These are phyloP conservation scores for Ictalurus punctatus DNA, from an alignment of 2,113 vertebrate species.

Conservation along the genomic window DNA sequence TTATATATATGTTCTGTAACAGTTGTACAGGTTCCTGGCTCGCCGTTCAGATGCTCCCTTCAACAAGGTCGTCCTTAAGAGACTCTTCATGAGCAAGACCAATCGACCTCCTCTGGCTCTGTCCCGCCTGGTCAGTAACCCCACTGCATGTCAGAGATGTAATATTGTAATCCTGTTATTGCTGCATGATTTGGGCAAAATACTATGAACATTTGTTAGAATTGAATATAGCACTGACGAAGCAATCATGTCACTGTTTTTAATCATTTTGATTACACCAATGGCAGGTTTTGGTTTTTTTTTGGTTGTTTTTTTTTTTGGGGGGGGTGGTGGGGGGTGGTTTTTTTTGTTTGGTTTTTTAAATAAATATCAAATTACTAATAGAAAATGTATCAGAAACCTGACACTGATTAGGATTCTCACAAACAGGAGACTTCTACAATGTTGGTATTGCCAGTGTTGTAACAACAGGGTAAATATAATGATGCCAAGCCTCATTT, in stretches of 20 bases:
- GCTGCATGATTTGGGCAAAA: background rate
- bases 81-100: constrained; percentile 89
- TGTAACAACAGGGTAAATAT: background rate
- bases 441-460: background rate
- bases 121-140: constrained; percentile 81
- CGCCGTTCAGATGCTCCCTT: constrained; percentile 85
- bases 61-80: constrained; percentile 86
- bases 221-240: background rate
- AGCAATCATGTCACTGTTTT: background rate
- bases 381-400: background rate
- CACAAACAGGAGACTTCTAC: background rate
- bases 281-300: too few species aligned
- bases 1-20: background rate
- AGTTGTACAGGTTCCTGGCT: constrained; percentile 92
- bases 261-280: background rate
- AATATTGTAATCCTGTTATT: too few species aligned
- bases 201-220: background rate
- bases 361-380: background rate
- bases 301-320: too few species aligned
- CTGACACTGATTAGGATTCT: background rate
- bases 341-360: too few species aligned
- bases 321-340: too few species aligned
- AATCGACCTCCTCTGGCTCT: constrained; percentile 85
- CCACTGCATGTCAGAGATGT: background rate
- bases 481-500: too few species aligned